These are phyloP conservation scores for Falco columbarius DNA, from an alignment of 2,797 vertebrate genomes.

Conservation along the genomic window DNA sequence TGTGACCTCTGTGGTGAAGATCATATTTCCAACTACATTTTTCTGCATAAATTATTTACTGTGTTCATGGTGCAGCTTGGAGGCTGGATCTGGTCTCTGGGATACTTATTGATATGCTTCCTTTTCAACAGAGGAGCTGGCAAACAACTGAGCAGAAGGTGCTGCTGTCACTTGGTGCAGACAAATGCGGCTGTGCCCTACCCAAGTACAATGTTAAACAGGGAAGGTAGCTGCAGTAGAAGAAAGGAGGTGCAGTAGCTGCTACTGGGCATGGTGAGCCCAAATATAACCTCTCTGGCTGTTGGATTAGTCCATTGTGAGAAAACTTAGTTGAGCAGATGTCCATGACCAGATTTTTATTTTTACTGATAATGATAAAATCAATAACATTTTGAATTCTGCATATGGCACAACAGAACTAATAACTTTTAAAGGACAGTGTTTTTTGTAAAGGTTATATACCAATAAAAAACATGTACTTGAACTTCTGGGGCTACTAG, in stretches of 20 bases:
- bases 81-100: not conserved
- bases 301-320: not conserved
- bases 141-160: not conserved
- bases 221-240: not conserved
- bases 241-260: not conserved
- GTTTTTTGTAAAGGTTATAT: not conserved
- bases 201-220: not conserved
- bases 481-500: not conserved
- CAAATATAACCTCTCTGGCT: not conserved
- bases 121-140: accelerated
- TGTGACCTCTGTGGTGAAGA: not conserved
- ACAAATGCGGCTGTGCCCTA: not conserved
- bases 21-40: not conserved
- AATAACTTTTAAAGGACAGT: not conserved
- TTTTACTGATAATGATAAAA: not conserved
- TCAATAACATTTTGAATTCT: not conserved
- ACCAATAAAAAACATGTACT: not conserved
- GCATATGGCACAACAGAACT: not conserved
- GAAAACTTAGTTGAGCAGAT: not conserved
- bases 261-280: not conserved
- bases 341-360: not conserved
- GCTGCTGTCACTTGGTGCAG: not conserved
- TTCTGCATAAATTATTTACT: not conserved
- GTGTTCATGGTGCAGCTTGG: not conserved
- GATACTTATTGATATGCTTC: not conserved